Evolutionary conservation across 2,113 vertebrate species (phyloP).

Genomic region (Bombycilla garrulus): DNA sequence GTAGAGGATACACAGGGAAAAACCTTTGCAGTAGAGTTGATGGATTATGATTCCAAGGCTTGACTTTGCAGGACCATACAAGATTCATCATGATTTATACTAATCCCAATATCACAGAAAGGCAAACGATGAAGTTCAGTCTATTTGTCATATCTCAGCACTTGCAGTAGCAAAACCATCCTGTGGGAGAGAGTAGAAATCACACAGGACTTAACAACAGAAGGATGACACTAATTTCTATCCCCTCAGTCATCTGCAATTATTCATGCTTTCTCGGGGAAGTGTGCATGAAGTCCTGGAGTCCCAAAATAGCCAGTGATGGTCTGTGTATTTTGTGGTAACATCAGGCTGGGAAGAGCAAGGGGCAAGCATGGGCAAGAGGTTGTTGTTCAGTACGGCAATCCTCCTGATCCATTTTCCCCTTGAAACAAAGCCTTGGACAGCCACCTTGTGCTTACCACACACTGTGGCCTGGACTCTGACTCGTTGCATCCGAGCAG

Average conservation of each 20-base stretch:
- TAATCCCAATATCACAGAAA: neutral
- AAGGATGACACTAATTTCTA: neutral
- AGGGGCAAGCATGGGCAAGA: neutral
- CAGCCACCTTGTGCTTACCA: neutral
- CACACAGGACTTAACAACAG: neutral
- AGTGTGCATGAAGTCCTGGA: neutral
- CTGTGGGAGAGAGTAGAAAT: neutral
- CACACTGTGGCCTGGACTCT: neutral
- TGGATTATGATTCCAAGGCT: neutral
- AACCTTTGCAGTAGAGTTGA: neutral
- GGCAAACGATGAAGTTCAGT: neutral
- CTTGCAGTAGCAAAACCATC: neutral
- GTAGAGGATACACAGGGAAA: neutral
- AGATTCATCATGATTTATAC: neutral
- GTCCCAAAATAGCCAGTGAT: neutral
- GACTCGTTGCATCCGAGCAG: neutral
- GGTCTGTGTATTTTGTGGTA: neutral
- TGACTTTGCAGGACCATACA: neutral
- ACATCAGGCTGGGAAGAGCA: neutral
- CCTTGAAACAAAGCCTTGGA: neutral
- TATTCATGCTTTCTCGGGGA: neutral
- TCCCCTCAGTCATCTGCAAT: neutral
- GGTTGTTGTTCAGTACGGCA: neutral
- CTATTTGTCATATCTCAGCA: neutral
- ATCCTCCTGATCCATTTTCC: neutral